A percentile compares a stretch with the other conserved stretches of the same genome.
phyloP scores from a whole-genome alignment of 2,797 vertebrate genomes.

The Tapirus indicus region DNA sequence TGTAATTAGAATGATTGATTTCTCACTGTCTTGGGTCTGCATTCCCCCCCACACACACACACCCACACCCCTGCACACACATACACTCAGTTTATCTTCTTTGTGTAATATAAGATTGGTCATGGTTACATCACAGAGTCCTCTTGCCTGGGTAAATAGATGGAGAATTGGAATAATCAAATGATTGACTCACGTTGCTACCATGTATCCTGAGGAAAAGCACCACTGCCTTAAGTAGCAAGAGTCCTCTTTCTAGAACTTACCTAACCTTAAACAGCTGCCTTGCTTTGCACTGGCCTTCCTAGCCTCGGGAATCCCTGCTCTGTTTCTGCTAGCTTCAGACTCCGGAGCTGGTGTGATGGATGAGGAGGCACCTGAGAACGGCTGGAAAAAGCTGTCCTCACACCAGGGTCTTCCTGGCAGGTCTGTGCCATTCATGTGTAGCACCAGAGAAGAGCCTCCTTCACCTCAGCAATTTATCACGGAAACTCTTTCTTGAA shows the following conservation, averaged over 20 bases:
- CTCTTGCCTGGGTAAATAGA: not conserved
- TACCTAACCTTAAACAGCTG: not conserved
- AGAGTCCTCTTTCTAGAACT: not conserved
- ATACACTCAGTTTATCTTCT: constrained; percentile 52
- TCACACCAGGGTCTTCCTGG: not conserved
- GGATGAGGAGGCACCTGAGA: not conserved
- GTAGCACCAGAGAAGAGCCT: not conserved
- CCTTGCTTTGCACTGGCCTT: not conserved
- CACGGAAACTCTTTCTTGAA: not conserved
- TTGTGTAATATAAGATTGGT: not conserved
- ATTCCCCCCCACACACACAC: not conserved
- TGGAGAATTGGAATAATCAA: not conserved
- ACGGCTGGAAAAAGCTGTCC: not conserved
- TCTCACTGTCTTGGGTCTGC: not conserved
- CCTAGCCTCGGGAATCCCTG: not conserved
- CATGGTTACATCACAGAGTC: not conserved
- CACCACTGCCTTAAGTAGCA: not conserved
- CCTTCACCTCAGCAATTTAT: not conserved
- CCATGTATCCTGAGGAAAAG: not conserved
- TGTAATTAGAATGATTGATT: constrained; percentile 47
- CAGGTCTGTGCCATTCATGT: not conserved
- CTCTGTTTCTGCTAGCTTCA: not conserved
- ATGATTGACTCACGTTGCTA: not conserved
- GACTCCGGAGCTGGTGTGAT: not conserved
- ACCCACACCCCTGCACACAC: too few species aligned